Conservation (phyloP, 2,888 invertebrate genomes). For the Eumacrocentrus americanus region DNA sequence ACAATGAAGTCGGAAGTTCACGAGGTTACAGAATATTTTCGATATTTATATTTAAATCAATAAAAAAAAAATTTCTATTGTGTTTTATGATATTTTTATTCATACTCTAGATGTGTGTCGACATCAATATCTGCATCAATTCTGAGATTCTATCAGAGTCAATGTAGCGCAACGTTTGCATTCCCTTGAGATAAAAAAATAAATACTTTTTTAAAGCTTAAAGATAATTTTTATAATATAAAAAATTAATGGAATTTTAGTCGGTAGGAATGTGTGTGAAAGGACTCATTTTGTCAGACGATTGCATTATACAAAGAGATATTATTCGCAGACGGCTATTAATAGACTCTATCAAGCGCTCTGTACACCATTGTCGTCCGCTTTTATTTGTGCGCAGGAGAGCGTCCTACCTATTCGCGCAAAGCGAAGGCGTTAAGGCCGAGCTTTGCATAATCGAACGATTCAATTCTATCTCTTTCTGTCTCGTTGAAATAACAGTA, state of each 20-base stretch:
- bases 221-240: too few relatives aligned
- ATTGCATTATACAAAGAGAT: constrained; percentile 7
- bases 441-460: constrained; percentile 46
- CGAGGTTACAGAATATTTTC: background rate
- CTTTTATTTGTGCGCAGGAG: constrained; percentile 17
- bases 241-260: too few relatives aligned
- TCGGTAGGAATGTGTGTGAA: too few relatives aligned
- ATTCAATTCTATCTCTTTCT: constrained; percentile 36
- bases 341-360: constrained; percentile 10
- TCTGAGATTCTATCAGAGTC: too few relatives aligned
- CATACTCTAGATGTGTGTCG: too few relatives aligned
- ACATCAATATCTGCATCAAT: too few relatives aligned
- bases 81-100: background rate
- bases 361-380: constrained; percentile 9
- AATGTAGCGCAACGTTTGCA: too few relatives aligned
- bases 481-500: background rate
- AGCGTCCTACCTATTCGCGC: constrained; percentile 14
- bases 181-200: too few relatives aligned
- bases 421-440: constrained; percentile 30
- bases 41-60: background rate
- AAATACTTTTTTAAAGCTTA: too few relatives aligned
- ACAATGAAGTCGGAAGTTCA: constrained; percentile 22
- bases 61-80: background rate
- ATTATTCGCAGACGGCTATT: constrained; percentile 17
- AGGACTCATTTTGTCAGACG: too few relatives aligned